phyloP scores from a whole-genome alignment of 2,888 invertebrate species.

The Meganola albula region DNA sequence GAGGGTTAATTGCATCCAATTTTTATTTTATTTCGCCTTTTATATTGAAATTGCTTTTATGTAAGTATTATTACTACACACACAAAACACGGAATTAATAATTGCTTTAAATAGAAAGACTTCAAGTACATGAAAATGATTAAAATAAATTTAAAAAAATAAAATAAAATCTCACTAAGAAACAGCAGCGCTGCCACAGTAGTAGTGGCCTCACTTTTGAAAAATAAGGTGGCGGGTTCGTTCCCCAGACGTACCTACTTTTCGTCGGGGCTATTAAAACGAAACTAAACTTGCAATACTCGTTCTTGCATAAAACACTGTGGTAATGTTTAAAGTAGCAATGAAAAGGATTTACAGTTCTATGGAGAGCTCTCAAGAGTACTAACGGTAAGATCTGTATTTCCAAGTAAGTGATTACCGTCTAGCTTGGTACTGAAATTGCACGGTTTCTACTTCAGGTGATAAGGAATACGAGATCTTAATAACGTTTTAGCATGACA shows the following conservation, averaged over 20 bases:
- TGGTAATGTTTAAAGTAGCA: constrained; percentile 23
- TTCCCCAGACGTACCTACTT: constrained; percentile 6
- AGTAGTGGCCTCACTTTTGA: too few relatives aligned
- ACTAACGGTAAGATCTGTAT: constrained; percentile 16
- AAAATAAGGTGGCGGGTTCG: too few relatives aligned
- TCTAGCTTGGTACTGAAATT: neutral
- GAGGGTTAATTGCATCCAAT: constrained; percentile 8
- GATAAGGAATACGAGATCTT: neutral
- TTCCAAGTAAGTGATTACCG: constrained; percentile 9
- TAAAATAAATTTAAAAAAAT: too few relatives aligned
- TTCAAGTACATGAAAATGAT: too few relatives aligned
- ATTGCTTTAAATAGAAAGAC: too few relatives aligned
- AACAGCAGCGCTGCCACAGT: too few relatives aligned
- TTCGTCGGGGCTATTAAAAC: constrained; percentile 5
- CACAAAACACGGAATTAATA: too few relatives aligned
- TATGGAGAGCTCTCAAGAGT: constrained; percentile 14
- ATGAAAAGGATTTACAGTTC: constrained; percentile 40
- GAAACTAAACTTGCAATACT: constrained; percentile 10
- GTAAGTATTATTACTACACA: too few relatives aligned
- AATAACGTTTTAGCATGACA: too few relatives aligned
- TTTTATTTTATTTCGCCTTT: neutral
- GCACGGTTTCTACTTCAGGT: neutral
- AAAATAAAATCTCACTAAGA: too few relatives aligned
- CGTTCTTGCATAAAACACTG: constrained; percentile 31
- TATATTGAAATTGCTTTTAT: too few relatives aligned